phyloP scores from a whole-genome alignment of 2,113 vertebrate genomes.

The Illadopsis cleaveri region DNA sequence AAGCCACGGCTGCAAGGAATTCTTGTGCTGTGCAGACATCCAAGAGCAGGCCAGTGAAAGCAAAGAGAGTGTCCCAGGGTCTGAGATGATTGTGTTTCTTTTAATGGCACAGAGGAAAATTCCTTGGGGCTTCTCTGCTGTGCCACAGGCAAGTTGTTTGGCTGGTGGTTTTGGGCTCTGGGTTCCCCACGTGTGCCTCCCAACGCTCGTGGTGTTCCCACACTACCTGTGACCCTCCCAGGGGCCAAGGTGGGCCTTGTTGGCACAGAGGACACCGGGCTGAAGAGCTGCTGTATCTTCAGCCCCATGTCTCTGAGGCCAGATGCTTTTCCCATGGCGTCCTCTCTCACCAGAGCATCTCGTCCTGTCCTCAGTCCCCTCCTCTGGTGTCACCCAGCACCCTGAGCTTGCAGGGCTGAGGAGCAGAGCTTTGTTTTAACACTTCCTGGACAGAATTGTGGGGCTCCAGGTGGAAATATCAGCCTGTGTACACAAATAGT shows the following conservation, averaged over 20 bases:
- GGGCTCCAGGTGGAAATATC: not conserved
- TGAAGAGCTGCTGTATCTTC: not conserved
- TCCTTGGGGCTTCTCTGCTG: not conserved
- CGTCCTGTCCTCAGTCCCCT: not conserved
- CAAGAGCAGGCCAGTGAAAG: not conserved
- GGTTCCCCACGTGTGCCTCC: not conserved
- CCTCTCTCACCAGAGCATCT: not conserved
- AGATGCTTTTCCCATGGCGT: not conserved
- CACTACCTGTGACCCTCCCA: accelerated
- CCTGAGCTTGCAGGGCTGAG: not conserved
- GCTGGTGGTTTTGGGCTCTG: not conserved
- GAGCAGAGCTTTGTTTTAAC: not conserved
- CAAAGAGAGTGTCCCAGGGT: not conserved
- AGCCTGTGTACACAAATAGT: not conserved
- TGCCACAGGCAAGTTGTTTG: accelerated
- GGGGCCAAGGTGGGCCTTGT: not conserved
- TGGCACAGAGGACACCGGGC: not conserved
- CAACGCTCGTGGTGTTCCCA: accelerated
- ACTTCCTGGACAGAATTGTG: not conserved
- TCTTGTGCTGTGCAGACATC: not conserved
- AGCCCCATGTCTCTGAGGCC: not conserved
- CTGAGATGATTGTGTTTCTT: accelerated
- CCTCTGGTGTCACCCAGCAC: not conserved
- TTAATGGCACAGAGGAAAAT: not conserved
- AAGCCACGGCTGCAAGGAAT: not conserved